A percentile compares a stretch with the other conserved stretches of the same genome.
phyloP scores from a whole-genome alignment of 2,113 vertebrate genomes.

The Ceyx melanurus region DNA sequence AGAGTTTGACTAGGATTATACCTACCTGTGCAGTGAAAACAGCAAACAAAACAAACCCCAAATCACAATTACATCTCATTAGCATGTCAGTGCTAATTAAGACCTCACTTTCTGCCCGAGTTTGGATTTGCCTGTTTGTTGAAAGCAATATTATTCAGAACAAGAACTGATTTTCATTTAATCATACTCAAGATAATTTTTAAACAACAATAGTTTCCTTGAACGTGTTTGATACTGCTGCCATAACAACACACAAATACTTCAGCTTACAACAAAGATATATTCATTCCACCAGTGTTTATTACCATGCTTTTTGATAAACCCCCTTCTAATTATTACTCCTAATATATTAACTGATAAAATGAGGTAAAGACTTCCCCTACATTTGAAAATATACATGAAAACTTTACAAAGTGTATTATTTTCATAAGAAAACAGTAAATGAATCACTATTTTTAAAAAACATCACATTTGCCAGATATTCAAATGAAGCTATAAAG shows the following conservation, averaged over 20 bases:
- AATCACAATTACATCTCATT: background rate
- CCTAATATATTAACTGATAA: background rate
- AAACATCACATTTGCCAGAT: background rate
- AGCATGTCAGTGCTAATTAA: background rate
- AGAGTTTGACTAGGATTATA: background rate
- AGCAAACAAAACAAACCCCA: background rate
- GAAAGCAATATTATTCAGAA: background rate
- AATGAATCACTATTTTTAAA: background rate
- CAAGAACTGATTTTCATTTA: background rate
- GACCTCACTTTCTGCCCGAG: background rate
- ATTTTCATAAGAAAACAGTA: background rate
- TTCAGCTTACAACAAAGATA: conserved; percentile 8
- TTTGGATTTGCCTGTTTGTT: background rate
- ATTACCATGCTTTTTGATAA: background rate
- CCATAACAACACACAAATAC: conserved; percentile 32
- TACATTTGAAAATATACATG: background rate
- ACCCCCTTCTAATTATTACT: background rate
- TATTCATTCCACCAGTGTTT: background rate
- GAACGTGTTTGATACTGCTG: background rate
- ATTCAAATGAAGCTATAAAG: background rate
- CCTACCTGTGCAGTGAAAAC: background rate
- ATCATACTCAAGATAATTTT: background rate
- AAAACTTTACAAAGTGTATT: background rate
- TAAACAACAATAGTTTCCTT: conserved; percentile 3
- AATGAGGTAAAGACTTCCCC: background rate